These are phyloP conservation scores for Rhodeus uyekii DNA, from an alignment of 2,797 vertebrate species.

Conservation along the genomic window DNA sequence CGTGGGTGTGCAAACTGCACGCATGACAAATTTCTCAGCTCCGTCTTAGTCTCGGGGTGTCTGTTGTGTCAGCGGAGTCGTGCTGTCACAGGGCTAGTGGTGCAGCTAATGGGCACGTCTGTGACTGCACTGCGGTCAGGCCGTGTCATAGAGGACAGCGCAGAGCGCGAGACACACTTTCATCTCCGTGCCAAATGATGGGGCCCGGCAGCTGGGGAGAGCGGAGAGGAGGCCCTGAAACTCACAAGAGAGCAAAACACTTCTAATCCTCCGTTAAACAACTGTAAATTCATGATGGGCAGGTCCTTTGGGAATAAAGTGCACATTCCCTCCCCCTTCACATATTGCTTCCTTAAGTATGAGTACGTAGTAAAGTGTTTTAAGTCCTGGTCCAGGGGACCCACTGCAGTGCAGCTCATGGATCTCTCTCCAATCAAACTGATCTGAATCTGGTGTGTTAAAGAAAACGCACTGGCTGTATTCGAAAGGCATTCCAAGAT, in stretches of 20 bases:
- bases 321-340: not conserved
- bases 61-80: constrained; percentile 29
- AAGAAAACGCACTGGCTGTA: too few species aligned
- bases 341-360: too few species aligned
- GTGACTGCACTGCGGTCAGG: constrained; percentile 1
- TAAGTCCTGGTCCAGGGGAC: too few species aligned
- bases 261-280: constrained; percentile 12
- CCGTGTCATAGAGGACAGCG: constrained; percentile 24
- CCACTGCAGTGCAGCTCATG: too few species aligned
- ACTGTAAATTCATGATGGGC: constrained; percentile 8
- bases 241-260: not conserved
- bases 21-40: constrained; percentile 27
- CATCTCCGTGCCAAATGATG: constrained; percentile 45
- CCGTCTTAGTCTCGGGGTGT: constrained; percentile 10
- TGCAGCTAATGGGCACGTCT: constrained; percentile 23
- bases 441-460: too few species aligned
- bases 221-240: not conserved
- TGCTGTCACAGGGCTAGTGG: constrained; percentile 28
- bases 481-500: too few species aligned
- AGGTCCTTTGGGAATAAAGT: not conserved
- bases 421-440: too few species aligned
- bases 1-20: not conserved
- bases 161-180: constrained; percentile 10
- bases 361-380: too few species aligned
- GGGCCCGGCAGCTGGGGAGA: constrained; percentile 31